Conservation (phyloP, 2,113 vertebrate species). For the Pollimyrus isidori region DNA sequence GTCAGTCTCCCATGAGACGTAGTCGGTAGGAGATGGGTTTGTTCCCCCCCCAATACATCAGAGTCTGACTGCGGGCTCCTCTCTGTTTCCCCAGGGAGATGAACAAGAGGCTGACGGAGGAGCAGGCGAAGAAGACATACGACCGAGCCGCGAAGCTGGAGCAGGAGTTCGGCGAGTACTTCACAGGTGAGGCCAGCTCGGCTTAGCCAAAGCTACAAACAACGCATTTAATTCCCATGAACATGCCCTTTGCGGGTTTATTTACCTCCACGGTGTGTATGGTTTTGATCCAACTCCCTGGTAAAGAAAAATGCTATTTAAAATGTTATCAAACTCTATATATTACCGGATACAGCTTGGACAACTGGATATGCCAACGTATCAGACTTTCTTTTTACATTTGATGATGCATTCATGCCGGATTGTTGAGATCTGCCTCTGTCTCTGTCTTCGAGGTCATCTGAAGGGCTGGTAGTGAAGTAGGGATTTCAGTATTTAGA, state of each 20-base stretch:
- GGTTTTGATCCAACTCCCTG: not conserved
- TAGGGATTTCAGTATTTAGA: not conserved
- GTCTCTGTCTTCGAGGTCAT: not conserved
- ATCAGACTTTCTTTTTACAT: not conserved
- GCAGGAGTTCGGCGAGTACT: constrained; percentile 97
- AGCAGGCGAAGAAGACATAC: constrained; percentile 91
- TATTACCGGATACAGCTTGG: not conserved
- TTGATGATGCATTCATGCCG: not conserved
- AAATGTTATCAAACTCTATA: not conserved
- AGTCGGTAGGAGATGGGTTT: not conserved
- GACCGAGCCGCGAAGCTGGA: constrained; percentile 91
- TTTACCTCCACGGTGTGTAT: not conserved
- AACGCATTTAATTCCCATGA: not conserved
- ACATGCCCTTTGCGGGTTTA: not conserved
- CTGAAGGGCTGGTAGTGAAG: not conserved
- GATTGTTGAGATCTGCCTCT: not conserved
- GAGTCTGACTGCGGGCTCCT: not conserved
- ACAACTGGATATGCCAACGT: not conserved
- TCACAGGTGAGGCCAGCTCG: constrained; percentile 73
- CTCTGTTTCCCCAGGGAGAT: constrained; percentile 71
- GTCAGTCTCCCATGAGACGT: not conserved
- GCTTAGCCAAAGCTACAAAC: not conserved
- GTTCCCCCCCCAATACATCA: not conserved
- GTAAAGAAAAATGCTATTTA: not conserved
- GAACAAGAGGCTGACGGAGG: constrained; percentile 93